A percentile compares a stretch with the other conserved stretches of the same genome.
These are phyloP conservation scores for Eurypyga helias DNA, from an alignment of 2,113 vertebrate species.

Conservation along the genomic window DNA sequence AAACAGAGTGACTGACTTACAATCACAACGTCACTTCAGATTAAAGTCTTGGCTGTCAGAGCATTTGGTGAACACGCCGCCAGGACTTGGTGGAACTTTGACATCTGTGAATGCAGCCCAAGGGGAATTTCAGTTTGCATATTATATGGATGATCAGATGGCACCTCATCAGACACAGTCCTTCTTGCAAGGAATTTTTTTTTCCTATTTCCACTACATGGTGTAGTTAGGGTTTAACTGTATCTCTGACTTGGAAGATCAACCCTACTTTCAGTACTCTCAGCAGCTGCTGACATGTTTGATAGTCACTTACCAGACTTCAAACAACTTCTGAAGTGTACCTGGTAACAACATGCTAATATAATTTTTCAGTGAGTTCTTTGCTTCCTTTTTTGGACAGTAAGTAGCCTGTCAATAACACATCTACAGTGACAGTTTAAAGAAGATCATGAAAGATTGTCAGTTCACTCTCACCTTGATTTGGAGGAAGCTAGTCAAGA, in stretches of 20 bases:
- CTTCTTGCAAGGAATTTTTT: neutral
- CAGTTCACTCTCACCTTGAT: neutral
- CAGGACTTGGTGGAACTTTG: neutral
- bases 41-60: conserved; percentile 33
- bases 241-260: neutral
- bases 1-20: conserved; percentile 11
- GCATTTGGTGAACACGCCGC: neutral
- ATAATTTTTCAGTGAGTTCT: neutral
- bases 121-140: neutral
- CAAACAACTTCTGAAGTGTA: neutral
- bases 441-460: neutral
- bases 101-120: conserved; percentile 10
- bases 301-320: neutral
- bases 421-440: neutral
- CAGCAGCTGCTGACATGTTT: neutral
- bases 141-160: neutral
- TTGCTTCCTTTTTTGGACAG: neutral
- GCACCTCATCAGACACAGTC: neutral
- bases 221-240: neutral
- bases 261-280: neutral
- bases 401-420: neutral
- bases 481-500: neutral
- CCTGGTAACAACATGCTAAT: neutral
- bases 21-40: conserved; percentile 38
- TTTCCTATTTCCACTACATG: neutral